Base-by-base conservation (phyloP, 2,888 invertebrate genomes). In the Exephanes ischioxanthus region DNA sequence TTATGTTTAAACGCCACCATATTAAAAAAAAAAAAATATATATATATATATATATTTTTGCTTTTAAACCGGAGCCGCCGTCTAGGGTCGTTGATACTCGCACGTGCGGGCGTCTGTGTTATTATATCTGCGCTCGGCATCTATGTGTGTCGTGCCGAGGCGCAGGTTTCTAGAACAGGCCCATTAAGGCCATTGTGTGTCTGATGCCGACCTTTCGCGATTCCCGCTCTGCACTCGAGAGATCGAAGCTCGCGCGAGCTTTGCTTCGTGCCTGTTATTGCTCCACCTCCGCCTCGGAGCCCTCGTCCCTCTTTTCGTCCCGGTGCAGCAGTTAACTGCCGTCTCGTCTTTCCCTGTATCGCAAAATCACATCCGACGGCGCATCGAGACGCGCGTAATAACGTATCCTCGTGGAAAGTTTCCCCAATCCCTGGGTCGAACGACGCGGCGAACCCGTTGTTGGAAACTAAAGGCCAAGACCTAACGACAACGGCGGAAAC, bases 151-250 rank as follows among this genome's bases (percentile, higher is more conserved):
- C 83, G 80, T 63, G 70, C 71, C 78, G 83, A 71, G 80, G 75
- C 80, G 16, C 78, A 70, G 78, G 80, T 87, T 87, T 87, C 85
- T 85, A 83, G 87, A 85, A 83, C 85, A 79, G 71, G 76, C 83
- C 86, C 85, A 87, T 87, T 87, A 85, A 80, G 78, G 85, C 80
- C 83, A 83, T 85, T 87, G 85, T 81, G 70, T 83, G 73, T 83
- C 75, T 72, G 75, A 53, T 70, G 33, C 73, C 73, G 71, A 55
- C 26, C 73, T 51, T 76, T 53, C 75, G 61, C 37, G 53, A 66
- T 70, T 67, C 78, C 7, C 37, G 33, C 48, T 63, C 33, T 30
- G 19, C 19, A 79, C 70, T 53, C 72, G 66, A 72, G 70, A 71
- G 71, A 80, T 80, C 76, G 76, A 76, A 76, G 37, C 76, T 66